Base-by-base conservation (phyloP, 2,113 vertebrate genomes). In the Sakesphorus luctuosus region DNA sequence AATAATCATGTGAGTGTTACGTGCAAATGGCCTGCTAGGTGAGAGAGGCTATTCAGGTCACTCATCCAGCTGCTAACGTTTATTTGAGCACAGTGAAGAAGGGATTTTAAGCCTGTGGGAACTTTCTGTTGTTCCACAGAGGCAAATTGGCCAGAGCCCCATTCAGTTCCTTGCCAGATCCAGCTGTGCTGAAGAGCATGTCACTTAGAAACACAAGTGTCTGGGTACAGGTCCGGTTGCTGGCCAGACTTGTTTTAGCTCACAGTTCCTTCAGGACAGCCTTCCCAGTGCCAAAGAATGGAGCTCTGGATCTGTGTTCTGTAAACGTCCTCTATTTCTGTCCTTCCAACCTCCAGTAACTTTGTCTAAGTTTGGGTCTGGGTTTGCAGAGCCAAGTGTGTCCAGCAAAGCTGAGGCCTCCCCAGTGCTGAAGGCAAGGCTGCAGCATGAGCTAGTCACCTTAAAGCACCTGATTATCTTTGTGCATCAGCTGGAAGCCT, bases 161-260 rank as follows among this genome's bases (percentile, higher is more conserved):
- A 6, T 55, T 72, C 72, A 13, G 11, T 83, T 35, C 80, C 72
- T 80, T 67, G 47, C 55, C 59, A 59, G 24, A 69, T 74, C 26
- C 50, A 21, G 13, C 55, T 83, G 36, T 59, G 56, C 38, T 69
- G 55, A 81, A 44, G 38, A 87, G 38, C 2, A 4, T 15, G 23
- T 58, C 7, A 4, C 11, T 75, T 24, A 10, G 0, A 1, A 82
- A 8, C 38, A 40, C 4, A 9, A 53, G 11, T 7, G 2, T 49
- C 63, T 53, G 19, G 40, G 31, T 35, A 43, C 13, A 35, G 52
- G 16, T 7, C 9, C 20, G 19, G 3, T 31, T 75, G 18, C 17
- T 66, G 66, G 33, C n/a, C 23, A 46, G 58, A 72, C 38, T 50
- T 20, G 1, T 35, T 93, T 65, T 62, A 69, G 20, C 0, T 6